These are phyloP conservation scores for Daboia siamensis DNA, from an alignment of 2,113 vertebrate species.

Conservation along the genomic window DNA sequence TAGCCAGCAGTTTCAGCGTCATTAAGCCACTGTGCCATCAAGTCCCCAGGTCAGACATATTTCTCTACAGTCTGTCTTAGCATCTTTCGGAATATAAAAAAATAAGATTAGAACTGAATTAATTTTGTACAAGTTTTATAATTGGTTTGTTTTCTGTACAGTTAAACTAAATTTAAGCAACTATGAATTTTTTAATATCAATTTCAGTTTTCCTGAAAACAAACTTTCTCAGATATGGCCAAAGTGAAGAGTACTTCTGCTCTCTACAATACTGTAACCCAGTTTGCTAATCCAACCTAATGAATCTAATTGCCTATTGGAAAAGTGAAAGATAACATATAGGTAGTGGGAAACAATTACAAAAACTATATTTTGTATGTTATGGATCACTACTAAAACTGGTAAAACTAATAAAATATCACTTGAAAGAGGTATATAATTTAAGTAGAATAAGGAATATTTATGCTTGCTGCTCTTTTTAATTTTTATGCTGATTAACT, in stretches of 20 bases:
- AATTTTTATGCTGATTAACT: not conserved
- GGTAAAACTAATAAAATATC: not conserved
- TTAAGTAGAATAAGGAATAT: not conserved
- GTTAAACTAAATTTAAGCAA: not conserved
- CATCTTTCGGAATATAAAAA: not conserved
- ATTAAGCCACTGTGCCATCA: not conserved
- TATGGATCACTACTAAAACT: not conserved
- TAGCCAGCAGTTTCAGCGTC: not conserved
- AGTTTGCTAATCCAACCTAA: not conserved
- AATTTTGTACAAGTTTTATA: not conserved
- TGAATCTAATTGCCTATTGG: not conserved
- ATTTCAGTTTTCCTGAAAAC: not conserved
- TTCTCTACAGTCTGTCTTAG: not conserved
- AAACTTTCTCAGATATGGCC: not conserved
- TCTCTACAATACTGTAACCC: not conserved
- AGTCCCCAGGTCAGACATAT: not conserved
- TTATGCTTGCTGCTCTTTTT: not conserved
- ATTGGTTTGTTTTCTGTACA: not conserved
- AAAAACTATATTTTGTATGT: not conserved
- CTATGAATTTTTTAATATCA: not conserved
- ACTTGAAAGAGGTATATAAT: not conserved
- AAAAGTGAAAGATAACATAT: conserved; percentile 3
- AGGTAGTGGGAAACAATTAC: not conserved
- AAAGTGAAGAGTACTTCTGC: not conserved
- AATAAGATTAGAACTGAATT: not conserved